Evolutionary conservation across 2,888 invertebrate genomes (phyloP), one percentile per base, ranked within the genome.

Genomic region (Hymenopus coronatus): DNA sequence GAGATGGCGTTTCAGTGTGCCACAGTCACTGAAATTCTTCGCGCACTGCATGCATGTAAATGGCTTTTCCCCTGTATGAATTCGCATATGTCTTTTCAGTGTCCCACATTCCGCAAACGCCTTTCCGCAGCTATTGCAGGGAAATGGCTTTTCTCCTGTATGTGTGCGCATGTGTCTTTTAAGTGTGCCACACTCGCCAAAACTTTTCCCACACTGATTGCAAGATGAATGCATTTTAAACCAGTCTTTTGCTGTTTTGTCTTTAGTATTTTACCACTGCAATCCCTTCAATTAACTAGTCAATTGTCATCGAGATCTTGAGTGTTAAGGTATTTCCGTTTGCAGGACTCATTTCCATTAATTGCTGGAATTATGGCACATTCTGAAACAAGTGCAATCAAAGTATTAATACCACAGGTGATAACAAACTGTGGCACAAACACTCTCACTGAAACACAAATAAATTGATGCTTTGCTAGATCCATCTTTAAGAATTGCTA

Each of bases 171-270:
- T 82, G 20, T 87, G 87, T 14, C 87, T 87, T 15, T 87, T 87
- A 0, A 87, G 30, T n/a, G 87, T 87, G 9, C 87, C 87, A 27
- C 87, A 87, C 30, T 87, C 87, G 27, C 87, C 87, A 87, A 87
- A 87, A 87, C 87, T 87, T 82, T 87, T 87, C 14, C 87, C 87
- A 87, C 87, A 87, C 2, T 87, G 87, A 70, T 87, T 87, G 27
- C 87, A 87, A 15, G 87, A 87, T 25, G 87, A 82, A 82, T 87
- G 87, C 87, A 87, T 87, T 54, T 46, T 85, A 25, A 27, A 46
- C 15, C 27, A 85, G 6, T 85, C 6, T 25, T n/a, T 3, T 84
- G 3, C 4, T 70, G 54, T 70, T 20, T 6, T 70, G 4, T 20
- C 20, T 70, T 70, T 20, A 70, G 20, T 70, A 70, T 20, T 40